Evolutionary conservation across 2,888 invertebrate species (phyloP), one percentile per base, ranked within the genome.

Genomic region (Tuberolachnus salignus): DNA sequence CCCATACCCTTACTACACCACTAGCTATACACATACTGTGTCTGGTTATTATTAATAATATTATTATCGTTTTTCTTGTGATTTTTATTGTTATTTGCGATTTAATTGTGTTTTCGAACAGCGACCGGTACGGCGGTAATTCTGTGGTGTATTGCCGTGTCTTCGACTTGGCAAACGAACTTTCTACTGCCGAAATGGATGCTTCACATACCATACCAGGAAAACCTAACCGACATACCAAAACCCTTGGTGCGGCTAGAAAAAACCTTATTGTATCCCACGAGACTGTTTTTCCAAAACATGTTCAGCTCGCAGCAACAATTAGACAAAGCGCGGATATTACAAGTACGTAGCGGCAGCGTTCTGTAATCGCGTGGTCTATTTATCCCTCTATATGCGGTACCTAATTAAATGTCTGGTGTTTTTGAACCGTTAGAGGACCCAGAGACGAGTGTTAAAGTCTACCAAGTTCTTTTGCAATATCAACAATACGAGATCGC

Each of bases 401-500:
- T 16, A 8, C 14, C 16, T n/a, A 53, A 10, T 55, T 55, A 13
- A 46, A 19, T 53, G 19, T 19, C 10, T 21, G 42, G 19, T 55
- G 0, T 21, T 69, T 53, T 70, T 34, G 34, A 6, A 34, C 34
- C 34, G 6, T 6, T 14, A 83, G 82, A 82, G 73, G 81, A 59
- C 82, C 21, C 86, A 86, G 81, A 84, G 82, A 16, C 82, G 51
- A n/a, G 82, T 86, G 57, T 81, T 84, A 0, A 81, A 83, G 3
- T 63, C 73, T 10, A 80, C 83, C 23, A 83, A 84, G 13, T 87
- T 87, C 82, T 86, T 86, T 16, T 87, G 87, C 81, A 83, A 85
- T 75, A 83, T 83, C 53, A 83, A 82, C 73, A 83, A 82, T 63
- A 84, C 83, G 80, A 84, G 89, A 53, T 83, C 83, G 9, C 8